Base-by-base conservation (phyloP, 2,113 vertebrate species). In the Thalassarche chlororhynchos region DNA sequence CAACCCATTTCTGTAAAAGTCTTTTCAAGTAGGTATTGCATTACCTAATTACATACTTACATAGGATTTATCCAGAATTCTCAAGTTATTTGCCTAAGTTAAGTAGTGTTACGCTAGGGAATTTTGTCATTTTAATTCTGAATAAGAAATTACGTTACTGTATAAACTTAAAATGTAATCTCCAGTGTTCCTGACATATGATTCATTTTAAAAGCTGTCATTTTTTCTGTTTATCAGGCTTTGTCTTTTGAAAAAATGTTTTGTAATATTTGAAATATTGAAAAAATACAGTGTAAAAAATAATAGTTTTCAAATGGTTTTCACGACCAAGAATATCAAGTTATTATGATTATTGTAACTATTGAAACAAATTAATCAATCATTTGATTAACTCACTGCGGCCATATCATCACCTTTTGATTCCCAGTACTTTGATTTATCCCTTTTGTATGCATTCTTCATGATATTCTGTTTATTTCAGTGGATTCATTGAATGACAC, bases 401-500 rank as follows among this genome's bases (percentile, higher is more conserved):
- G 66, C 74, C 95, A 65, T 92, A 47, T 89, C 57, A 51, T 97
- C 97, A 95, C 75, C 82, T 97, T 97, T 96, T 97, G 64, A 97
- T 97, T 76, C 93, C 98, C 97, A 79, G 6, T 90, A 95, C 6
- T 96, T 97, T 98, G 88, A 95, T 98, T 96, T 97, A 95, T 97
- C 95, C 93, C 98, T 96, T 89, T 84, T 93, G 60, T 98, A 96
- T 98, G 88, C 95, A 90, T 98, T 98, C 98, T 98, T 98, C 99
- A 98, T 98, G 94, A 98, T 98, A 98, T 99, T 99, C 96, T 99
- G 98, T 99, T 99, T 99, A 98, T 99, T 99, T 98, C 99, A 99
- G 99, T 99, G 99, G 99, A 99, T 99, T 99, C 99, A 99, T 98
- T 99, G 99, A 99, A 99, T 99, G 99, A 99, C 98, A 99, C 99